Percentiles rank a stretch among this genome's conserved stretches.
These are phyloP conservation scores for Chlorospingus flavigularis DNA, from an alignment of 2,797 vertebrate genomes.

Conservation along the genomic window DNA sequence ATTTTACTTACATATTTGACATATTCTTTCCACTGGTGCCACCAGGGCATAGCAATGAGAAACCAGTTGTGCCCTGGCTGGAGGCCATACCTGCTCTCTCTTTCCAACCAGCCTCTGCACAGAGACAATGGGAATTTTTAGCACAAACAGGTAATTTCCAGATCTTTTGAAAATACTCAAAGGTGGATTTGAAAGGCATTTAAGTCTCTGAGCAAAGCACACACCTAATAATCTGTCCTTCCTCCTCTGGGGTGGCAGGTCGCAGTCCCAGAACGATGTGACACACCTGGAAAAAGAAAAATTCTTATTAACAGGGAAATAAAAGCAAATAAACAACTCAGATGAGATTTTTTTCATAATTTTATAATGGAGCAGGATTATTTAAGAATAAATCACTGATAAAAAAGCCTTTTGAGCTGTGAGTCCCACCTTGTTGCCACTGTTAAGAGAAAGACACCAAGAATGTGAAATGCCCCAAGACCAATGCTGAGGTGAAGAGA, in stretches of 20 bases:
- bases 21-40: slow-evolving; percentile 98
- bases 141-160: background rate
- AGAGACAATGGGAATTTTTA: background rate
- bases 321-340: background rate
- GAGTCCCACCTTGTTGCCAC: background rate
- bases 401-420: background rate
- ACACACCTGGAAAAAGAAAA: slow-evolving; percentile 82
- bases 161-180: background rate
- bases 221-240: slow-evolving; percentile 96
- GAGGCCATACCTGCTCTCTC: slow-evolving; percentile 94
- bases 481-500: background rate
- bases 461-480: background rate
- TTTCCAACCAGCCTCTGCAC: slow-evolving; percentile 93
- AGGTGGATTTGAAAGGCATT: background rate
- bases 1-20: slow-evolving; percentile 94
- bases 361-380: background rate
- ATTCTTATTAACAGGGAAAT: background rate
- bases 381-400: background rate
- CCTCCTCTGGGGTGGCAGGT: slow-evolving; percentile 94
- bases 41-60: slow-evolving; percentile 97
- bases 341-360: background rate
- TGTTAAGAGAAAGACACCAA: background rate
- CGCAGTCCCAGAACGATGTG: slow-evolving; percentile 95
- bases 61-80: slow-evolving; percentile 95
- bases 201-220: background rate